Conservation (phyloP, 2,797 vertebrate species). For the Dermochelys coriacea region DNA sequence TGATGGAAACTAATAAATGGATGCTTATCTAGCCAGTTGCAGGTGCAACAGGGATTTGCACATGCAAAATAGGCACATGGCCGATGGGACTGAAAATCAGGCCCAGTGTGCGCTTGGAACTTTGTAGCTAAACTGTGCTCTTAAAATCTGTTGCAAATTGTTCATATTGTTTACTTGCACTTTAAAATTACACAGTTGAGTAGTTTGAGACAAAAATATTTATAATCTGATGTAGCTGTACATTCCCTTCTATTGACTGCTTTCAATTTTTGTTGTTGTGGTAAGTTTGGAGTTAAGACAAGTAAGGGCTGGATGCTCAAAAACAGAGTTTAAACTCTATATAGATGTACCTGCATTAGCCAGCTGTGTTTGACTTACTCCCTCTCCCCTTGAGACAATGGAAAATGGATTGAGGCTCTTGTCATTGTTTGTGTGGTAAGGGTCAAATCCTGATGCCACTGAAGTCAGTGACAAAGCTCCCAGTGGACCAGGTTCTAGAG, state of each 20-base stretch:
- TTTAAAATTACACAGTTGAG: constrained; percentile 69
- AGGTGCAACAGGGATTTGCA: constrained; percentile 46
- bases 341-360: constrained; percentile 64
- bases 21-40: constrained; percentile 58
- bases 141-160: constrained; percentile 43
- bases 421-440: neutral
- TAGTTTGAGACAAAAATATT: constrained; percentile 70
- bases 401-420: neutral
- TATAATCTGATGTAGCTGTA: constrained; percentile 65
- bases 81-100: neutral
- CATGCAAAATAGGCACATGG: neutral
- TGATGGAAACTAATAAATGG: constrained; percentile 8
- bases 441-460: neutral
- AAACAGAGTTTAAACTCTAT: constrained; percentile 52
- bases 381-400: neutral
- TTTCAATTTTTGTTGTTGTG: constrained; percentile 69
- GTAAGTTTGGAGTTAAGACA: constrained; percentile 58
- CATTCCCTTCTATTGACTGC: constrained; percentile 66
- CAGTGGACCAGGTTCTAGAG: neutral
- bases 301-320: constrained; percentile 68
- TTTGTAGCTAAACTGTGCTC: constrained; percentile 36
- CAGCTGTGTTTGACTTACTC: constrained; percentile 28
- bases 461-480: neutral
- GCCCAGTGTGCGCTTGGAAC: neutral
- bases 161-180: constrained; percentile 65